A percentile compares a stretch with the other conserved stretches of the same genome.
phyloP scores from a whole-genome alignment of 2,797 vertebrate species.

The Pipistrellus pipistrellus region DNA sequence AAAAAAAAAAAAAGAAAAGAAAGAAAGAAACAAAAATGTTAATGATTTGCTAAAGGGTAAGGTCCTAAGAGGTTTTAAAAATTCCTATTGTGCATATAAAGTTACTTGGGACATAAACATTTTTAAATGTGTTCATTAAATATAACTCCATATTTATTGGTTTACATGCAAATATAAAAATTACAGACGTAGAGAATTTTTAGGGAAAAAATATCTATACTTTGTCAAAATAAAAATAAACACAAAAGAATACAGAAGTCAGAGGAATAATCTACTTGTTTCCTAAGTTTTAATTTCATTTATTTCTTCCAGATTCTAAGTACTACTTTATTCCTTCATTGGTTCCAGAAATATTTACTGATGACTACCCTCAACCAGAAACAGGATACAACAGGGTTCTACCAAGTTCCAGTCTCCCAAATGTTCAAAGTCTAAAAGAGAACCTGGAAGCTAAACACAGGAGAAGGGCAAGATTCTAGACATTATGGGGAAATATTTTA shows the following conservation, averaged over 20 bases:
- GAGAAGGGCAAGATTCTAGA: not conserved
- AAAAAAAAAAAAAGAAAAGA: not conserved
- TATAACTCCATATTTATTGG: not conserved
- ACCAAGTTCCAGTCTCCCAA: not conserved
- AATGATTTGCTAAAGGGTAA: not conserved
- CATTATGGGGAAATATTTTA: rapidly evolving
- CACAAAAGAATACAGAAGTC: not conserved
- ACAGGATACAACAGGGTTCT: not conserved
- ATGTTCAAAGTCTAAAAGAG: not conserved
- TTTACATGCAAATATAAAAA: slow-evolving; percentile 10
- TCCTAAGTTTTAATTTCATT: not conserved
- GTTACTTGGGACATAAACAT: not conserved
- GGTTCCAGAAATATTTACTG: not conserved
- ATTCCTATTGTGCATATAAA: not conserved
- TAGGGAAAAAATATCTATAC: not conserved
- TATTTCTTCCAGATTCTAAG: not conserved
- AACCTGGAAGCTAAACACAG: not conserved
- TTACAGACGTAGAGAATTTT: not conserved
- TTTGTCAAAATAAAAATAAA: not conserved
- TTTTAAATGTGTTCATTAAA: not conserved
- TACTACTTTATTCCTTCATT: not conserved
- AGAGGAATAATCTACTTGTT: not conserved
- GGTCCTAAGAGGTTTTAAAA: not conserved
- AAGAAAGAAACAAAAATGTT: not conserved
- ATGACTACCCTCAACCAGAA: not conserved